These are phyloP conservation scores for Drosophila ficusphila DNA, from an alignment of 1,140 invertebrate genomes.

Conservation along the genomic window DNA sequence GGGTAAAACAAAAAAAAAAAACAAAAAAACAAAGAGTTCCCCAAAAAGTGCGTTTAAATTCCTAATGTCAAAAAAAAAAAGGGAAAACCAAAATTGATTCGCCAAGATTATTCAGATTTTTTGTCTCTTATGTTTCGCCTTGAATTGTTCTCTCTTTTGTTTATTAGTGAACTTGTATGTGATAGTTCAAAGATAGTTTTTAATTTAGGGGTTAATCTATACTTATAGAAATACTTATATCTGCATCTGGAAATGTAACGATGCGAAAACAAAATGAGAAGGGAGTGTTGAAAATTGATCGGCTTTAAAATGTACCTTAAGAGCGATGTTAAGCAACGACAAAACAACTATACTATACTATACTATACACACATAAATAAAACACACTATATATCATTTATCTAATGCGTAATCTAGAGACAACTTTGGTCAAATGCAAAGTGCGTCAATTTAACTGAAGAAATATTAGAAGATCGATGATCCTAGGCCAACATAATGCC, in stretches of 20 bases:
- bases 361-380: constrained; percentile 6
- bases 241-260: background rate
- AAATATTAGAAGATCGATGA: constrained; percentile 1
- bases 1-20: background rate
- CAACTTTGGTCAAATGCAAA: background rate
- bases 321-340: constrained; percentile 31
- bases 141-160: constrained; percentile 25
- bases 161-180: constrained; percentile 81
- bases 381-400: constrained; percentile 11
- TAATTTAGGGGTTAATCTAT: constrained; percentile 51
- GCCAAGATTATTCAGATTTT: background rate
- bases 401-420: background rate
- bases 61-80: background rate
- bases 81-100: background rate
- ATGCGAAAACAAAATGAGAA: constrained; percentile 3
- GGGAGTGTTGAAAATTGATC: constrained; percentile 28
- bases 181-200: constrained; percentile 83
- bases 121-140: constrained; percentile 6
- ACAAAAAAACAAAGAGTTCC: background rate
- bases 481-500: constrained; percentile 14
- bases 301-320: constrained; percentile 62
- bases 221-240: constrained; percentile 17
- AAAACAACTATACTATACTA: constrained; percentile 3
- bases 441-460: constrained; percentile 26
- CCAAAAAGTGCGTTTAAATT: constrained; percentile 18